A percentile compares a stretch with the other conserved stretches of the same genome.
Conservation (phyloP, 2,888 invertebrate genomes). For the Acronicta leporina region DNA sequence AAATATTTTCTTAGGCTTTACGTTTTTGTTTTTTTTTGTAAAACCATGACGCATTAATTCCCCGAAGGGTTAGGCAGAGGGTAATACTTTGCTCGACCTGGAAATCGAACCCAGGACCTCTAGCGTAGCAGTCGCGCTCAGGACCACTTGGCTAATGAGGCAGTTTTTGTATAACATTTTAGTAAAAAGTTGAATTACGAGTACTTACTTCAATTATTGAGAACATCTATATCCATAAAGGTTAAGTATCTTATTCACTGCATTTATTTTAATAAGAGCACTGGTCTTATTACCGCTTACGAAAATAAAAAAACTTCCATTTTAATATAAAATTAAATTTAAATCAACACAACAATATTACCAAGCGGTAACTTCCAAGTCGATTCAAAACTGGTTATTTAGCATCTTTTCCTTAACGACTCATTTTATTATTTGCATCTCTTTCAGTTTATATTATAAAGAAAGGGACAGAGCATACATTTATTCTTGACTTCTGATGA, state of each 20-base stretch:
- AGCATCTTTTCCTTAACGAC: constrained; percentile 5
- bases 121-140: too few species aligned
- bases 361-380: neutral
- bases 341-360: neutral
- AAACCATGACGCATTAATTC: too few species aligned
- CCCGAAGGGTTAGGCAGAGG: too few species aligned
- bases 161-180: too few species aligned
- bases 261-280: neutral
- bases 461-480: neutral
- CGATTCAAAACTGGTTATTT: neutral
- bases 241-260: neutral
- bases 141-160: too few species aligned
- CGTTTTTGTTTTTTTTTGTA: too few species aligned
- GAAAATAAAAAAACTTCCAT: neutral
- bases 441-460: neutral
- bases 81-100: too few species aligned
- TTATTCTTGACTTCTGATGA: constrained; percentile 1
- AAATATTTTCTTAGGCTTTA: too few species aligned
- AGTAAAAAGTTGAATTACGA: too few species aligned
- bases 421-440: neutral
- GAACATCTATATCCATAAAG: too few species aligned
- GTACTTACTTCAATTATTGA: too few species aligned
- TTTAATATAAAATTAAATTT: neutral
- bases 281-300: neutral
- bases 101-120: too few species aligned